Percentiles rank a stretch among this genome's conserved stretches.
These are phyloP conservation scores for Liasis olivaceus DNA, from an alignment of 2,797 vertebrate species.

Conservation along the genomic window DNA sequence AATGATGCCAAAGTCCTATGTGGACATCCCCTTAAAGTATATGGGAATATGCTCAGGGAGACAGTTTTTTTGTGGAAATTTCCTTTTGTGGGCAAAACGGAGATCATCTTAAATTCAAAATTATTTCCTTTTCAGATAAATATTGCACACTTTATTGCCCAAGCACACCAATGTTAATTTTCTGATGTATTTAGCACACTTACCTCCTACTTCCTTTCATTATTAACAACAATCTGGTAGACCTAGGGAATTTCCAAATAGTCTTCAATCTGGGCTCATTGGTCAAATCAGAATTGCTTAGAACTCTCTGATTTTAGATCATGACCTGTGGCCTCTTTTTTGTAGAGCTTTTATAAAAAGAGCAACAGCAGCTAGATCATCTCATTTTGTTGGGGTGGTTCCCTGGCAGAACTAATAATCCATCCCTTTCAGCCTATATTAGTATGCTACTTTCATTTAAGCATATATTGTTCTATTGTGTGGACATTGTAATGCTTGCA, in stretches of 20 bases:
- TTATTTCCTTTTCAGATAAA: neutral
- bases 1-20: neutral
- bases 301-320: neutral
- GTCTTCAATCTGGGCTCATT: neutral
- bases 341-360: neutral
- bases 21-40: neutral
- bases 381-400: neutral
- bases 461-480: neutral
- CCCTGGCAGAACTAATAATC: neutral
- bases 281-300: neutral
- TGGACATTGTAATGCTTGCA: neutral
- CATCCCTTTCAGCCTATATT: neutral
- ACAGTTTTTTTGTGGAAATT: neutral
- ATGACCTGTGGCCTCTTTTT: neutral
- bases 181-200: neutral
- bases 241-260: neutral
- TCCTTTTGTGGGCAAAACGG: neutral
- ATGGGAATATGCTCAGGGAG: neutral
- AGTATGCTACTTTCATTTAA: neutral
- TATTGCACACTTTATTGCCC: neutral
- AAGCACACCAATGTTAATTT: neutral
- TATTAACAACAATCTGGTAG: neutral
- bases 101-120: neutral
- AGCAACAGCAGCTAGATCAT: neutral
- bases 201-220: neutral